A percentile compares a stretch with the other conserved stretches of the same genome.
These are phyloP conservation scores for Taphrorychus bicolor DNA, from an alignment of 2,888 invertebrate genomes.

Conservation along the genomic window DNA sequence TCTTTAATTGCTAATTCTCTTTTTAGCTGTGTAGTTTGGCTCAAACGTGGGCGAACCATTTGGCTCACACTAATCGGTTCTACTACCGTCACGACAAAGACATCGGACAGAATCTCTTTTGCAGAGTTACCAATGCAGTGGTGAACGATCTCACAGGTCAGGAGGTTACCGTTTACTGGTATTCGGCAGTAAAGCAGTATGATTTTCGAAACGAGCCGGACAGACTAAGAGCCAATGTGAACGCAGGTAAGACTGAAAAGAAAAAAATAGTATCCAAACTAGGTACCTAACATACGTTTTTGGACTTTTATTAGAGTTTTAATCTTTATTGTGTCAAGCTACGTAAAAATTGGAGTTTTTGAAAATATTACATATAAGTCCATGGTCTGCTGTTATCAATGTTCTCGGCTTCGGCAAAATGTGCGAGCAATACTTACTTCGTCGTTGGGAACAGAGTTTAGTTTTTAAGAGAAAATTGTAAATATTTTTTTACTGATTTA, in stretches of 20 bases:
- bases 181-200: slow-evolving; percentile 78
- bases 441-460: no score
- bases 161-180: slow-evolving; percentile 84
- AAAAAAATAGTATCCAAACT: no score
- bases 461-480: no score
- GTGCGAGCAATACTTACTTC: no score
- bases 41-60: slow-evolving; percentile 87
- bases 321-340: no score
- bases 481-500: no score
- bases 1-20: slow-evolving; percentile 19
- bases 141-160: slow-evolving; percentile 64
- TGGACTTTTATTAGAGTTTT: neutral
- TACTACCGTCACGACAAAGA: slow-evolving; percentile 78
- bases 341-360: no score
- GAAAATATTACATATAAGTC: no score
- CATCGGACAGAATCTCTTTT: slow-evolving; percentile 82
- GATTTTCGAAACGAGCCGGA: slow-evolving; percentile 76
- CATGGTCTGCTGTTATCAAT: no score
- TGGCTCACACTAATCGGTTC: slow-evolving; percentile 82
- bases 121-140: slow-evolving; percentile 51
- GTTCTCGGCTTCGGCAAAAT: no score
- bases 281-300: neutral
- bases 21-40: slow-evolving; percentile 79
- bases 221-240: slow-evolving; percentile 77
- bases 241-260: slow-evolving; percentile 80